These are phyloP conservation scores for Leptinotarsa haldemani DNA, from an alignment of 2,888 invertebrate genomes.

Conservation along the genomic window DNA sequence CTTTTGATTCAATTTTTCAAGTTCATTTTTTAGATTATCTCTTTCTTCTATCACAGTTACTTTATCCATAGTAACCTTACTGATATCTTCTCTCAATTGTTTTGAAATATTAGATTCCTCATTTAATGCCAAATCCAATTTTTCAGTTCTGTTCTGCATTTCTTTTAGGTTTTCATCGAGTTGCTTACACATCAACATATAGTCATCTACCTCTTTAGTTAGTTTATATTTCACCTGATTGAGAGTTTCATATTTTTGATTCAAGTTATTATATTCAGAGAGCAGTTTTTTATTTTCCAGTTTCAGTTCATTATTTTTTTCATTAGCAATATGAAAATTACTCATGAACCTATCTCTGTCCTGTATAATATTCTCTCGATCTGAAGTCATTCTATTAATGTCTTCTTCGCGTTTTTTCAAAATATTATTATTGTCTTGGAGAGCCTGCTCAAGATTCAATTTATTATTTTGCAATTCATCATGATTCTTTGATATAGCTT, in stretches of 20 bases:
- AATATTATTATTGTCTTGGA: constrained; percentile 25
- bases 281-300: constrained; percentile 8
- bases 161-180: constrained; percentile 13
- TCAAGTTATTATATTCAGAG: background rate
- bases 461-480: constrained; percentile 3
- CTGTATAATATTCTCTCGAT: constrained; percentile 4
- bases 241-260: constrained; percentile 1
- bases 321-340: background rate
- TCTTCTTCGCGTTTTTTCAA: constrained; percentile 3
- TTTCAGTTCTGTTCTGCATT: constrained; percentile 20
- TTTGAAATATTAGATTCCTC: constrained; percentile 23
- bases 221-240: background rate
- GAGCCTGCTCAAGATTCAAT: constrained; percentile 26
- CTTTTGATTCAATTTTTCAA: constrained; percentile 15
- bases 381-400: constrained; percentile 9
- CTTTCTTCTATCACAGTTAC: constrained; percentile 9
- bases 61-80: constrained; percentile 13
- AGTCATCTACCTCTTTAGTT: background rate
- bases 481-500: background rate
- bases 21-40: constrained; percentile 13
- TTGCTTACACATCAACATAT: constrained; percentile 7
- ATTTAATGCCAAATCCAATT: constrained; percentile 24
- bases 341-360: constrained; percentile 2
- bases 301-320: background rate
- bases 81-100: constrained; percentile 21